Conservation (phyloP, 37 sponge, comb jelly and placozoan species). For the Cliona cf. orientalis region DNA sequence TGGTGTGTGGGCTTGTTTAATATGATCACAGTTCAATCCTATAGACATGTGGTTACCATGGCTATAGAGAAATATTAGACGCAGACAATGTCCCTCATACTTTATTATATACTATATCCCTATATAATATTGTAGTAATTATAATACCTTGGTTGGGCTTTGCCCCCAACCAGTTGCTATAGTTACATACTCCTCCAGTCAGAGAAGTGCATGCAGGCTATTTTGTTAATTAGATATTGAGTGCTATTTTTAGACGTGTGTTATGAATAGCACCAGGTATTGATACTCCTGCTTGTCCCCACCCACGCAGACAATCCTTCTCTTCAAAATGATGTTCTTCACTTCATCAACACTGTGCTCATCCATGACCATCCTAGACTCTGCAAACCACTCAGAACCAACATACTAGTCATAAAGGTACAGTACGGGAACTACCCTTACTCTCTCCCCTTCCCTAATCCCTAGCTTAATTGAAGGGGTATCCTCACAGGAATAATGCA, state of each 20-base stretch:
- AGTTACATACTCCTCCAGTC: not conserved
- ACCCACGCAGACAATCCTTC: slow-evolving; percentile 60
- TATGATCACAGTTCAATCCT: not conserved
- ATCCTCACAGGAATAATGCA: too few relatives aligned
- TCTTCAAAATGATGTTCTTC: slow-evolving; percentile 71
- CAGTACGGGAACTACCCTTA: too few relatives aligned
- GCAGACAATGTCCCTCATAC: too few relatives aligned
- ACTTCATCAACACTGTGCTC: slow-evolving; percentile 72
- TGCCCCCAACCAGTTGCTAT: not conserved
- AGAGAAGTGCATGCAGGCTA: not conserved
- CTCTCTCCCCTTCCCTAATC: too few relatives aligned
- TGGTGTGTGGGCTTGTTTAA: too few relatives aligned
- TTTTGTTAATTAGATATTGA: not conserved
- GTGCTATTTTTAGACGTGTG: too few relatives aligned
- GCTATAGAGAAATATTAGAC: too few relatives aligned
- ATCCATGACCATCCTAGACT: slow-evolving; percentile 76
- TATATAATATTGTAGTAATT: not conserved
- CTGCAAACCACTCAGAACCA: slow-evolving; percentile 78
- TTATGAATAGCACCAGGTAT: not conserved
- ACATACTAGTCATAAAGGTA: slow-evolving; percentile 79
- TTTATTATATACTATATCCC: not conserved
- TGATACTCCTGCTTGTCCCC: not conserved
- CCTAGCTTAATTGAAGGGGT: too few relatives aligned
- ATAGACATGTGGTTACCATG: not conserved
- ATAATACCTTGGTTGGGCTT: not conserved